Base-by-base conservation (phyloP, 2,888 invertebrate species). In the Rosalia funebris region DNA sequence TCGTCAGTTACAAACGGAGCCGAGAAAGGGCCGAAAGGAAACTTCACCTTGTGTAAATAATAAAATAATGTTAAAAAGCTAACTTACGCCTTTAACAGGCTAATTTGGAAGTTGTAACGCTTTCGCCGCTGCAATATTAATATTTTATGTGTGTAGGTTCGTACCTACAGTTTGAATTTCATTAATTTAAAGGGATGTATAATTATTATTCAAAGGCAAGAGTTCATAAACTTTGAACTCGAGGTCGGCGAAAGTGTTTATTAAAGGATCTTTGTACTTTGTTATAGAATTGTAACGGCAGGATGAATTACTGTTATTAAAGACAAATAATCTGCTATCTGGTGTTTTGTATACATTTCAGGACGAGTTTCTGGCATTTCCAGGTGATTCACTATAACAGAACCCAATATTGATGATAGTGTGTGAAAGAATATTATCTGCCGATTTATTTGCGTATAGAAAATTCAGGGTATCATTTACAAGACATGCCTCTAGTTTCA, bases 171-270 rank as follows among this genome's bases (percentile, higher is more conserved):
- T 25, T 9, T 15, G 20, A 16, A 39, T 37, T 39, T 25, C 14
- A 39, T 50, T 39, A 50, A 39, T 50, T 39, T 50, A 39, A 39
- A 17, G 39, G 39, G 39, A 14, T 39, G 50, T 19, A 4, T 39
- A 39, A 50, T 50, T 50, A 50, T 39, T 50, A 39, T 39, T 39
- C 39, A 50, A 50, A 50, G 39, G 50, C 25, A 50, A 50, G 25
- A 37, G 50, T 50, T 50, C 50, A 39, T 50, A 39, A 48, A 48
- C 48, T 37, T 48, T 48, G 19, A 48, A 48, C 17, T 46, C 34
- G 14, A 25, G 44, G 44, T 25, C 14, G 44, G 25, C 44, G 25
- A 44, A 25, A 36, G 48, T 48, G 36, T 37, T 48, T 48, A 48
- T 48, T 36, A 34, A 15, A 11, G 48, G 19, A 48, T 48, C 48